phyloP scores from a whole-genome alignment of 2,888 invertebrate genomes.

The Heliconius sara region DNA sequence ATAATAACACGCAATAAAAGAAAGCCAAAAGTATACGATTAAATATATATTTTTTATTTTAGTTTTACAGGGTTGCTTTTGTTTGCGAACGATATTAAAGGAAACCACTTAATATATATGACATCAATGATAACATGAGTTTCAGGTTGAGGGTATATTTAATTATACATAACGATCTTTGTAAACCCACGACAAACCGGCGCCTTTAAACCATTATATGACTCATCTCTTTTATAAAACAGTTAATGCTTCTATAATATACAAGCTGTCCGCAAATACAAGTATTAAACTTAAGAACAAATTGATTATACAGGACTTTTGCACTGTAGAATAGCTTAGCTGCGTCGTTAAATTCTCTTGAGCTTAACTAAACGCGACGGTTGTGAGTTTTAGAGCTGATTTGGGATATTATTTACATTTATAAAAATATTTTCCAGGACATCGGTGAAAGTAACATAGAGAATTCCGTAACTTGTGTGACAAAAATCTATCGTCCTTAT shows the following conservation, averaged over 20 bases:
- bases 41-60: no score
- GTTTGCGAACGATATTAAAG: background rate
- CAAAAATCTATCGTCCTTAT: no score
- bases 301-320: background rate
- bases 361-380: background rate
- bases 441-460: no score
- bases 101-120: background rate
- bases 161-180: background rate
- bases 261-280: background rate
- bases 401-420: no score
- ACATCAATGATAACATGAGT: background rate
- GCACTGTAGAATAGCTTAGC: background rate
- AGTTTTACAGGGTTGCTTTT: background rate
- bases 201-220: constrained; percentile 31
- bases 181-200: constrained; percentile 24
- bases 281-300: background rate
- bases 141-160: background rate
- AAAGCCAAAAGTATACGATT: no score
- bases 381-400: background rate
- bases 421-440: no score
- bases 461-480: no score
- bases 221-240: constrained; percentile 15
- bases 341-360: background rate
- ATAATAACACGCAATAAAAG: no score
- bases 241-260: background rate